Conservation (phyloP, 2,888 invertebrate genomes). For the Lumbricus terrestris region DNA sequence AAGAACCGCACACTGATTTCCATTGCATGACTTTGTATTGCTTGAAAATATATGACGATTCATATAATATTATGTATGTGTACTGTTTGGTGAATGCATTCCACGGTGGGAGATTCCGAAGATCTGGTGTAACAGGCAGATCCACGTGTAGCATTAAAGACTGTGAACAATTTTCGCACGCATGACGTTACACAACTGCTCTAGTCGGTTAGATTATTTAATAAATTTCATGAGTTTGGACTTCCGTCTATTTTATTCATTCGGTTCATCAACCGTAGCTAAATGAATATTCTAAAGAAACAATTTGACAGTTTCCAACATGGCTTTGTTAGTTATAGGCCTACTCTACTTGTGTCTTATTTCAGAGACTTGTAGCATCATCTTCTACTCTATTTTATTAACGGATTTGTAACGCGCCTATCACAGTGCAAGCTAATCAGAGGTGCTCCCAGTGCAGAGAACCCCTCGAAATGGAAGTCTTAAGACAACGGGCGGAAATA, state of each 20-base stretch:
- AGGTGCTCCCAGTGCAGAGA: too few relatives aligned
- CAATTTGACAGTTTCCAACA: background rate
- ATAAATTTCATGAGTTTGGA: background rate
- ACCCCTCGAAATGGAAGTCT: too few relatives aligned
- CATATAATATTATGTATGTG: background rate
- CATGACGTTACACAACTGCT: background rate
- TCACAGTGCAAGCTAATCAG: too few relatives aligned
- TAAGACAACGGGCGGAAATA: too few relatives aligned
- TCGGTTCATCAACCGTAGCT: background rate
- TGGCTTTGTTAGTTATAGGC: too few relatives aligned
- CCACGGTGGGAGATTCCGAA: background rate
- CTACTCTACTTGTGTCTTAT: too few relatives aligned
- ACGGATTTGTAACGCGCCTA: too few relatives aligned
- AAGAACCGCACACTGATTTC: background rate
- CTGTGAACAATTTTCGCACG: conserved; percentile 3
- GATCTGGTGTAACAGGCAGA: background rate
- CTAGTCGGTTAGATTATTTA: background rate
- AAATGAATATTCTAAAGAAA: background rate
- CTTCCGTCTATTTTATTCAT: background rate
- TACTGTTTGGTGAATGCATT: background rate
- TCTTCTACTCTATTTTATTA: too few relatives aligned
- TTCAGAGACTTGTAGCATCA: too few relatives aligned
- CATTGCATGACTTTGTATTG: background rate
- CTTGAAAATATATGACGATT: background rate
- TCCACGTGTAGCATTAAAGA: too few relatives aligned